Evolutionary conservation across 2,797 vertebrate genomes (phyloP).

Genomic region (Tragelaphus oryx): DNA sequence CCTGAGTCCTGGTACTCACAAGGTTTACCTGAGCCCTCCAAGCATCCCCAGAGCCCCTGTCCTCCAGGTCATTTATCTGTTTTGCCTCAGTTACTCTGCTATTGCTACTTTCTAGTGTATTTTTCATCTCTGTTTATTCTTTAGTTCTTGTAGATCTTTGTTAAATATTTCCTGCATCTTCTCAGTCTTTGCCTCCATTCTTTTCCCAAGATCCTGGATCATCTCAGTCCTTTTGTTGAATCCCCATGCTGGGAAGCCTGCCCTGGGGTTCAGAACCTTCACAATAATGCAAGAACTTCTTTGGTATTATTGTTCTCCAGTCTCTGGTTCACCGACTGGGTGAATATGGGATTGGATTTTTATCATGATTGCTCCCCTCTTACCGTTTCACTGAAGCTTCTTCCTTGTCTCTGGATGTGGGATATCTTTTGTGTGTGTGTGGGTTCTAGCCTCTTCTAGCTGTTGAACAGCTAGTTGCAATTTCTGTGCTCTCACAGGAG

Average conservation of each 20-base stretch:
- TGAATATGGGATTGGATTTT: neutral
- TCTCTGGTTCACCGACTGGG: neutral
- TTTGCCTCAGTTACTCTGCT: neutral
- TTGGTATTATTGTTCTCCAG: neutral
- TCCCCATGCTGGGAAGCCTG: neutral
- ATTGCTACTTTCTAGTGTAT: neutral
- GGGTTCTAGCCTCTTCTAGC: neutral
- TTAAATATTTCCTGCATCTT: neutral
- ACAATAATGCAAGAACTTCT: neutral
- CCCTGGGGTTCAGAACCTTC: neutral
- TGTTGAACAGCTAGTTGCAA: neutral
- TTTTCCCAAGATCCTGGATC: neutral
- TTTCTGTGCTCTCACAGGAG: neutral
- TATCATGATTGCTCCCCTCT: neutral
- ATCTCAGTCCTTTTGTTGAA: neutral
- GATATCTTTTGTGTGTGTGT: neutral
- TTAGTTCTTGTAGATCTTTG: neutral
- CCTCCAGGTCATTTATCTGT: neutral
- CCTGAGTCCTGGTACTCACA: too few species aligned
- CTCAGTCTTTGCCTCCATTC: neutral
- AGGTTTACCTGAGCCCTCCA: neutral
- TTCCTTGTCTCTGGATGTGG: neutral
- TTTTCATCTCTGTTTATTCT: neutral
- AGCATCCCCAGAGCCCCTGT: neutral
- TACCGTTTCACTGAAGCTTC: neutral